A percentile compares a stretch with the other conserved stretches of the same genome.
phyloP scores from a whole-genome alignment of 2,888 invertebrate genomes.

The Seira sanloemensis region DNA sequence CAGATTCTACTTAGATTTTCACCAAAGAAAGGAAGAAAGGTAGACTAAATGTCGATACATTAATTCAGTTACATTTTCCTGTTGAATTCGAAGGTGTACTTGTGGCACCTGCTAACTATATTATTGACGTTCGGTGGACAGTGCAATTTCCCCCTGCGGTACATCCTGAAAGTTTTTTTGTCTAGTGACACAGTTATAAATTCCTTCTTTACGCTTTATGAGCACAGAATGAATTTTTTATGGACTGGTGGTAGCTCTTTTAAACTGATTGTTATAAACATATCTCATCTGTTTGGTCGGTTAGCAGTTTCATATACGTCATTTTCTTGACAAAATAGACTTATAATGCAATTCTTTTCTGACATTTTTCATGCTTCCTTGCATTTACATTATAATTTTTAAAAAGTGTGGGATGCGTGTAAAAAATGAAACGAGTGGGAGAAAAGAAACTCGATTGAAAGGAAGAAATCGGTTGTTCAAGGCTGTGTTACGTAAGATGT shows the following conservation, averaged over 20 bases:
- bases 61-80: too few relatives aligned
- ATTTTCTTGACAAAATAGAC: conserved; percentile 34
- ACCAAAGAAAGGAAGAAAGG: too few relatives aligned
- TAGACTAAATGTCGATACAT: too few relatives aligned
- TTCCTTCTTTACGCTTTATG: background rate
- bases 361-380: conserved; percentile 45
- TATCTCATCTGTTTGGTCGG: conserved; percentile 23
- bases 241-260: conserved; percentile 18
- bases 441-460: conserved; percentile 1
- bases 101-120: too few relatives aligned
- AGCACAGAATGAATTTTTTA: background rate
- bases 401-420: background rate
- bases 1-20: too few relatives aligned
- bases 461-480: background rate
- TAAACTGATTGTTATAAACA: background rate
- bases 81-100: too few relatives aligned
- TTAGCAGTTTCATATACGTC: conserved; percentile 51
- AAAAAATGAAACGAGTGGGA: conserved; percentile 27
- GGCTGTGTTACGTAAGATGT: background rate
- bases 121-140: too few relatives aligned
- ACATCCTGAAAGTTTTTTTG: too few relatives aligned
- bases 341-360: background rate
- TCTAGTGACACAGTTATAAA: too few relatives aligned
- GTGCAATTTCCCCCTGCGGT: too few relatives aligned
- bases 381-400: conserved; percentile 28